Conservation (phyloP, 2,113 vertebrate genomes). For the Irena cyanogastra region DNA sequence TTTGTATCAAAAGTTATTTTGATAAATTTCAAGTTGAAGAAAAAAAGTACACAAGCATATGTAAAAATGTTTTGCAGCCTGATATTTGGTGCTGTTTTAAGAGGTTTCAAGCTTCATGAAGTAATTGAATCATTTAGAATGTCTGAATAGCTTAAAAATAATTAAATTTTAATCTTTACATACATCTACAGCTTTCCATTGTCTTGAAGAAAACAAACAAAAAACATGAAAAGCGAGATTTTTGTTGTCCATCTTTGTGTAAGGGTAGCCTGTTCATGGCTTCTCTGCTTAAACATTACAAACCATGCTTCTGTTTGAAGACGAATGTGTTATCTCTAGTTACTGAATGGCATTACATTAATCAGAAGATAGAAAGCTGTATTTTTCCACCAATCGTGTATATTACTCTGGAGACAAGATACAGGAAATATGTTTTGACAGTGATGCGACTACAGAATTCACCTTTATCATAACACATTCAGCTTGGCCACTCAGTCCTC, state of each 20-base stretch:
- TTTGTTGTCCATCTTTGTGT: not conserved
- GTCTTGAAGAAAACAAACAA: not conserved
- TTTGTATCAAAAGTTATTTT: not conserved
- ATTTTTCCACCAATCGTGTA: not conserved
- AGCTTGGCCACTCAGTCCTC: not conserved
- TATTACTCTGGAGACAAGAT: not conserved
- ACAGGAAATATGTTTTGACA: not conserved
- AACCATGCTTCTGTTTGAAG: not conserved
- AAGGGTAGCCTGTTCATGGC: not conserved
- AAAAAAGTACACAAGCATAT: rapidly evolving
- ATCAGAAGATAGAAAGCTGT: not conserved
- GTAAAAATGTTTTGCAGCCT: not conserved
- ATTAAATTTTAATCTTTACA: not conserved
- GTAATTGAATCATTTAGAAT: not conserved
- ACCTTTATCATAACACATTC: not conserved
- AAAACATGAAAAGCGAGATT: not conserved
- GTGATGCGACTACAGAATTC: not conserved
- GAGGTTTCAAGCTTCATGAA: not conserved
- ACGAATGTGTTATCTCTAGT: not conserved
- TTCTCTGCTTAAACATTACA: not conserved
- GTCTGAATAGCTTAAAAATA: not conserved
- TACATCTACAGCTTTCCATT: not conserved
- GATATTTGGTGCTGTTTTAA: not conserved
- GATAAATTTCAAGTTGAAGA: not conserved
- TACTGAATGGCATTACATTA: not conserved